These are phyloP conservation scores for Parthenolecanium corni DNA, from an alignment of 2,888 invertebrate species.

Conservation along the genomic window DNA sequence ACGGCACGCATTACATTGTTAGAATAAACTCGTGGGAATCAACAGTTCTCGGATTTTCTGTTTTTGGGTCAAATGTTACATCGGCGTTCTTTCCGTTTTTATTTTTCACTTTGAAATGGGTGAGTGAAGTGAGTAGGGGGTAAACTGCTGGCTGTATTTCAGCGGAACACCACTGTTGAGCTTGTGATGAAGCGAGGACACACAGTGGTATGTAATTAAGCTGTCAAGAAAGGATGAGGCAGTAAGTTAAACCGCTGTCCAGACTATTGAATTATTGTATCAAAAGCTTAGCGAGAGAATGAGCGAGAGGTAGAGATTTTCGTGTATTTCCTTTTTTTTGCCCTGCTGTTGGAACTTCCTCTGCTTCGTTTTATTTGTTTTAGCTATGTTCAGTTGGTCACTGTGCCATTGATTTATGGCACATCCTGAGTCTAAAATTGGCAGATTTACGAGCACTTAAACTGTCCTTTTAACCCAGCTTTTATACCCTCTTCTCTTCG, in stretches of 20 bases:
- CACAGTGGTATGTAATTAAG: constrained; percentile 23
- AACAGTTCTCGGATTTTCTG: no score
- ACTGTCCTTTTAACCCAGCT: constrained; percentile 21
- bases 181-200: not conserved
- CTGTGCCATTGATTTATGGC: constrained; percentile 13
- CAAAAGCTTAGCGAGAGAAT: not conserved
- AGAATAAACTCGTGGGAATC: no score
- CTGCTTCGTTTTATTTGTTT: constrained; percentile 3
- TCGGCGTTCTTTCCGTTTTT: no score
- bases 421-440: constrained; percentile 9
- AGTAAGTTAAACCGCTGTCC: constrained; percentile 16
- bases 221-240: constrained; percentile 24
- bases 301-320: no score
- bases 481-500: constrained; percentile 25
- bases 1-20: no score
- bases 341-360: not conserved
- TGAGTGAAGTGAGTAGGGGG: no score
- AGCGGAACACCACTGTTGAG: no score
- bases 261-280: constrained; percentile 23
- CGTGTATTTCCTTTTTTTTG: not conserved
- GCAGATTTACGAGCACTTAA: constrained; percentile 18
- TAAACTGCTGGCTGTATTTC: no score
- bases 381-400: constrained; percentile 22
- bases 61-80: no score
- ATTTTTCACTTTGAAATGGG: no score